Evolutionary conservation across 2,113 vertebrate species (phyloP).

Genomic region (Sminthopsis crassicaudata): DNA sequence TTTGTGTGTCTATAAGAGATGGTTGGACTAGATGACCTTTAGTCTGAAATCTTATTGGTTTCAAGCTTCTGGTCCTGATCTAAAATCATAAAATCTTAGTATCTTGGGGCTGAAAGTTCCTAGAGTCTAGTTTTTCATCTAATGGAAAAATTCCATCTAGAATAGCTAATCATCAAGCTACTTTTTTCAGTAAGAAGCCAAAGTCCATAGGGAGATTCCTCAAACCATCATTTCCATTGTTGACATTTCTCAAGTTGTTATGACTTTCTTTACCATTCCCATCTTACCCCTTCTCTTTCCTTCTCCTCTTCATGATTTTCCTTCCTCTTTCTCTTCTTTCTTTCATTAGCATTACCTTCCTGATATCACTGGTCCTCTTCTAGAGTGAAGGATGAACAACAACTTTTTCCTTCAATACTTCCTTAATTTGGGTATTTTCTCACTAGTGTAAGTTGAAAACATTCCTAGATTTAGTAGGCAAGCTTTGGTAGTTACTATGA

Average conservation of each 20-base stretch:
- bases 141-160: not conserved
- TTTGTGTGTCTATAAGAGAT: not conserved
- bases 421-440: not conserved
- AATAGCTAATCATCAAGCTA: too few relatives aligned
- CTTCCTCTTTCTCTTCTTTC: not conserved
- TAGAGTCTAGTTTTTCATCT: not conserved
- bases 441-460: not conserved
- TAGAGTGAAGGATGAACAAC: too few relatives aligned
- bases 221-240: too few relatives aligned
- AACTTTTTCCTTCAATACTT: not conserved
- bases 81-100: not conserved
- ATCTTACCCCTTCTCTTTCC: not conserved
- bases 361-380: too few relatives aligned
- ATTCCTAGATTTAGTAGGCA: not conserved
- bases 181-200: too few relatives aligned
- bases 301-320: not conserved
- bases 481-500: too few relatives aligned
- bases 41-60: not conserved
- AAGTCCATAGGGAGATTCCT: too few relatives aligned
- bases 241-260: too few relatives aligned
- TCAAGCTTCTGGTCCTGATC: not conserved
- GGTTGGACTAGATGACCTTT: slow-evolving; percentile 16
- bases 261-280: not conserved
- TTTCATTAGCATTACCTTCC: too few relatives aligned
- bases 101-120: not conserved